Base-by-base conservation (phyloP, 1,140 invertebrate genomes). In the Drosophila mauritiana region DNA sequence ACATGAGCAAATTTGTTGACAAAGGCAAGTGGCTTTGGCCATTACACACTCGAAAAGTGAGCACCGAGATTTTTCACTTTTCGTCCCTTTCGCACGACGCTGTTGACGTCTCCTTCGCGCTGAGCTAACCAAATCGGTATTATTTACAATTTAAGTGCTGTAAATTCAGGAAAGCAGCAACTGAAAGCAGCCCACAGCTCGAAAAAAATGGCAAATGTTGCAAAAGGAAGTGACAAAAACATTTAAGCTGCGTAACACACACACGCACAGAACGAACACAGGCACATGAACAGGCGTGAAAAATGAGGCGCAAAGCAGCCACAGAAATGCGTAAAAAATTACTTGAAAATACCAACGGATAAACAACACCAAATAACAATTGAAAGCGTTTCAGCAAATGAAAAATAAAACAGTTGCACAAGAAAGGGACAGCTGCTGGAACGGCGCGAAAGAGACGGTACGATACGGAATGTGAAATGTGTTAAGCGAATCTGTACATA, bases 111-210 rank as follows among this genome's bases (percentile, higher is more conserved):
- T 53, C 58, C 20, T 22, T 53, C 17, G 13, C 51, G 42, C 49
- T 17, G 46, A 64, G 63, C 59, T 73, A 70, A 74, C 62, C 70
- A 75, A 80, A 80, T 67, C 64, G 65, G 83, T 73, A 88, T 86
- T 86, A 88, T 88, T 86, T 88, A 86, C 83, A 83, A 86, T 88
- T 86, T 88, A 88, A 86, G 83, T 88, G 83, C 79, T 88, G 83
- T 88, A 88, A 86, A 77, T 88, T 83, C 79, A 67, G 59, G 69
- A 69, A 48, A 56, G 73, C 83, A 78, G 25, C 48, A 31, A 51
- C 48, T 51, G 48, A 51, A 51, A 51, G 20, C 48, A 51, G 64
- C 54, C n/a, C 63, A 51, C 59, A 22, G 46, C 34, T 25, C 13
- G 39, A 27, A 76, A 68, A 68, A 72, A 81, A 76, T 46, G 82